Evolutionary conservation across 1,140 invertebrate genomes (phyloP), one percentile per base, ranked within the genome.

Genomic region (Penaeus chinensis): DNA sequence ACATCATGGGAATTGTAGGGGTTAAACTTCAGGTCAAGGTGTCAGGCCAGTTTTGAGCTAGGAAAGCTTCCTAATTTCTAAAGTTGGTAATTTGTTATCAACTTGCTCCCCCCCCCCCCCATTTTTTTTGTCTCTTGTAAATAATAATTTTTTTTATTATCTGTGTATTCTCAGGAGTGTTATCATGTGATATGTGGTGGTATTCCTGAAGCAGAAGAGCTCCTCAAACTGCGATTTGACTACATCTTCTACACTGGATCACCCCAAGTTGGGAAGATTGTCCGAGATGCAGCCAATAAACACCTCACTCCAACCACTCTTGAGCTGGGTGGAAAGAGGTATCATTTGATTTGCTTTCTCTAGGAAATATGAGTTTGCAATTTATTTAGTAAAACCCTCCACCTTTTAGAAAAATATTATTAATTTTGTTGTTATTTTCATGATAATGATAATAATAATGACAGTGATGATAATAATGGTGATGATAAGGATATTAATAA

Each of bases 171-270:
- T 60, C 78, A 87, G 86, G 86, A 94, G 32, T 94, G 93, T 90
- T 92, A 93, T 32, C 92, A 93, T 76, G 93, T 94, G 27, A 91
- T 95, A n/a, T 93, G 94, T 89, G 98, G 98, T 82, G 98, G 96
- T 62, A 93, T 97, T 3, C 91, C 94, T 54, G 97, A 98, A 93
- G 98, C 97, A 0, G 95, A 95, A 3, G 95, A 96, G 91, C 91
- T 99, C 16, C 93, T 99, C 11, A 96, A 97, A 90, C 94, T 98
- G 91, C 94, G 94, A 91, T 99, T 98, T 92, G 99, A 99, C 93
- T 97, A 99, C 91, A 99, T 99, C 89, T 98, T 99, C 93, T 99
- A 97, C 92, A 99, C 99, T 2, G 99, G 99, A 0, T 97, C 96
- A 61, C 95, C 96, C 0, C 92, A 92, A 77, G 96, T 99, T 32